Evolutionary conservation across 2,113 vertebrate genomes (phyloP).

Genomic region (Rhinoptilus africanus): DNA sequence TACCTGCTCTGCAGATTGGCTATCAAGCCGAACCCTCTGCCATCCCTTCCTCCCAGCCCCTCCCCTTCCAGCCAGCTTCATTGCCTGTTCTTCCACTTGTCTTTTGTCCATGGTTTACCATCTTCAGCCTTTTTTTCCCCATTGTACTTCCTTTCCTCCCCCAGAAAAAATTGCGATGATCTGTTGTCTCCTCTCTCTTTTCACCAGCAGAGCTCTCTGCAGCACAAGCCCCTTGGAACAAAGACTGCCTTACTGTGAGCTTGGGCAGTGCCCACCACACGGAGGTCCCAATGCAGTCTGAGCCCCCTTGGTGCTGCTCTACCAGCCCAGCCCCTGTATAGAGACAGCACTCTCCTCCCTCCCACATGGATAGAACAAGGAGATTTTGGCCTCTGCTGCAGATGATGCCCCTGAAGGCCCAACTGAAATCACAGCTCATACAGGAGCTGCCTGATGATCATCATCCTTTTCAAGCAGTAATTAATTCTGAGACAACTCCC

Average conservation of each 20-base stretch:
- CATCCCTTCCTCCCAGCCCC: background rate
- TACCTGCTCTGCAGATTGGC: background rate
- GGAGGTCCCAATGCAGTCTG: rapidly evolving
- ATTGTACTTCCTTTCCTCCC: background rate
- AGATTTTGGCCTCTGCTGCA: background rate
- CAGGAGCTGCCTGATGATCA: background rate
- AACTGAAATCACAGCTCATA: background rate
- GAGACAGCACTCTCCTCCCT: background rate
- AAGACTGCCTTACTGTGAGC: background rate
- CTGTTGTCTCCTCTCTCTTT: background rate
- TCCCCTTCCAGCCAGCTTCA: background rate
- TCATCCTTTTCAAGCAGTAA: background rate
- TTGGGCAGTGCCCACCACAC: background rate
- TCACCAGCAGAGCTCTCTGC: background rate
- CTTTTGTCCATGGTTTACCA: background rate
- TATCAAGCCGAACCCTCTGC: background rate
- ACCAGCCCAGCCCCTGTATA: too few species aligned
- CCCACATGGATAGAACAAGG: background rate
- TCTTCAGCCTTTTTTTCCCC: background rate
- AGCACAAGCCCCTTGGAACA: background rate
- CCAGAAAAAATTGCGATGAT: background rate
- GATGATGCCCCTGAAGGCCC: background rate
- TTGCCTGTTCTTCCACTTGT: background rate
- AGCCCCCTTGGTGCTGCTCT: background rate
- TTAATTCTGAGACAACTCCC: background rate